phyloP scores from a whole-genome alignment of 2,888 invertebrate genomes.

The Drosophila pseudotakahashii region DNA sequence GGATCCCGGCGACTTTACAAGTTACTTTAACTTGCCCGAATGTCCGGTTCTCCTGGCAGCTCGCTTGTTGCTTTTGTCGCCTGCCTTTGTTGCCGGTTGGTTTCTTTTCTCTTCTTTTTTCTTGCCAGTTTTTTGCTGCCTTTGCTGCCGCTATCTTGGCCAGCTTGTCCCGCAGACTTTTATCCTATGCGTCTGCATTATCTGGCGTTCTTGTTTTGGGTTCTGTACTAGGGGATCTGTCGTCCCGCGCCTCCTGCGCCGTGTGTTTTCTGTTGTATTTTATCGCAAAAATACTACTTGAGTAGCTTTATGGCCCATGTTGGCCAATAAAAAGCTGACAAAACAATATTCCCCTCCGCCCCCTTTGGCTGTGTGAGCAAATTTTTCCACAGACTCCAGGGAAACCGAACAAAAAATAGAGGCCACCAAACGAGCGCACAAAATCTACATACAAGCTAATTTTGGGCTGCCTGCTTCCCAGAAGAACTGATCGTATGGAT shows the following conservation, averaged over 20 bases:
- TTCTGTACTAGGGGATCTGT: slow-evolving; percentile 8
- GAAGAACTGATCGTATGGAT: slow-evolving; percentile 33
- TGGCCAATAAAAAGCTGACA: slow-evolving; percentile 81
- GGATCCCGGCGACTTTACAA: slow-evolving; percentile 66
- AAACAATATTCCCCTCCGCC: slow-evolving; percentile 71
- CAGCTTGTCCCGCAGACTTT: slow-evolving; percentile 71
- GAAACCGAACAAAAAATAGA: slow-evolving; percentile 19
- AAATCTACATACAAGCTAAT: slow-evolving; percentile 52
- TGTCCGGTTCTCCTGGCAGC: slow-evolving; percentile 29
- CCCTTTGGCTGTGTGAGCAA: slow-evolving; percentile 50
- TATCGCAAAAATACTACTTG: slow-evolving; percentile 82
- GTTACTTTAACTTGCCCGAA: slow-evolving; percentile 73
- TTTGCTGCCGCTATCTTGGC: slow-evolving; percentile 26
- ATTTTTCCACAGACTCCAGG: slow-evolving; percentile 48
- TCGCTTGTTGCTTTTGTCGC: slow-evolving; percentile 62
- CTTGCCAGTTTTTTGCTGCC: slow-evolving; percentile 47
- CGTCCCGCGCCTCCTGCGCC: slow-evolving; percentile 30
- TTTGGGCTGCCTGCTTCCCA: slow-evolving; percentile 43
- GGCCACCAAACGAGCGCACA: slow-evolving; percentile 66
- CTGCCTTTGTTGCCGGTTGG: slow-evolving; percentile 45
- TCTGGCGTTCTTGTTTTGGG: slow-evolving; percentile 49
- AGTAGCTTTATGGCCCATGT: slow-evolving; percentile 81
- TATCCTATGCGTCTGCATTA: slow-evolving; percentile 72
- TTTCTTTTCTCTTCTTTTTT: slow-evolving; percentile 16
- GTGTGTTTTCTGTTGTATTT: slow-evolving; percentile 74